Base-by-base conservation (phyloP, 2,113 vertebrate species). In the Ictalurus furcatus region DNA sequence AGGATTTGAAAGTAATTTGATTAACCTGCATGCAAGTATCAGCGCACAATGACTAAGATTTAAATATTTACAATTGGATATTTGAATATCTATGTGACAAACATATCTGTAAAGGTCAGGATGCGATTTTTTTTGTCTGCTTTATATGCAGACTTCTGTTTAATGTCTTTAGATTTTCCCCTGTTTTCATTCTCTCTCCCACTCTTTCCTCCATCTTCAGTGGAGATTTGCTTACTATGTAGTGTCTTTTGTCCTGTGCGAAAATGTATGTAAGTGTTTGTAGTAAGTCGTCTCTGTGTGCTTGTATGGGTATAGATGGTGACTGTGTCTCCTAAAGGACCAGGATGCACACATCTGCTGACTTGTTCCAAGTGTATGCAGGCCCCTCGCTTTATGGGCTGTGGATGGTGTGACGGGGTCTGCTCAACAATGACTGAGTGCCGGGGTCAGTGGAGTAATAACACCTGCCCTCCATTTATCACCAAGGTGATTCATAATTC, bases 271-370 rank as follows among this genome's bases (percentile, higher is more conserved):
- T 9, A 61, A 37, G 17, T 48, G 44, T 81, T 25, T 56, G n/a
- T n/a, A 56, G 14, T 67, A 73, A 5, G 44, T 48, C 59, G 19
- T 14, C 52, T 74, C 4, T 63, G 7, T 54, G 56, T 80, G 1
- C 85, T 14, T 84, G 19, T 89, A 2, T 87, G 25, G 88, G 4
- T 78, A 13, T 88, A 99, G 98, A 91, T 99, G 91, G 97, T 97
- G 92, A 96, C 89, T 78, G 95, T 99, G 37, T 96, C 97, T 0
- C 79, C 96, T 88, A 93, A 67, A 0, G 98, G 98, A 37, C 98
- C 98, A 0, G 98, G 98, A 25, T 99, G 98, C 92, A 94, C 5
- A 34, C 98, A 99, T 93, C 97, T 97, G 82, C 93, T 96, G 84
- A 97, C 96, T 0, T 99, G 98, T 92, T 93, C 95, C 71, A 86